Base-by-base conservation (phyloP, 2,113 vertebrate genomes). In the Hylia prasina region DNA sequence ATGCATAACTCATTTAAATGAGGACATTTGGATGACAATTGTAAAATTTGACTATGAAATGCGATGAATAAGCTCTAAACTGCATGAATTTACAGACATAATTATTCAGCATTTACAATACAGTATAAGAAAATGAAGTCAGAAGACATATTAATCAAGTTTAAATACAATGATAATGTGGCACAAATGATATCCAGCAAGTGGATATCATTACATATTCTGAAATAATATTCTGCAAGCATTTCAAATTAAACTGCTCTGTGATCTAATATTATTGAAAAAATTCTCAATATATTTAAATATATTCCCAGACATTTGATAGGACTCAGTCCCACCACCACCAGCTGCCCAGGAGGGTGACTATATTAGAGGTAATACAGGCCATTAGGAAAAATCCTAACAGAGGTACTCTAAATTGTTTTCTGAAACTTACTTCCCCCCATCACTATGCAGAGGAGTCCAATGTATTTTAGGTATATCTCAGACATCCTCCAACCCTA, bases 21-120 rank as follows among this genome's bases (percentile, higher is more conserved):
- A 89, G 80, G 89, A 73, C 72, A 92, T 60, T 50, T 91, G 87
- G 70, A 97, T 82, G 83, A 95, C 81, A 92, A 69, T 69, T 89
- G 54, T 72, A 84, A 92, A 91, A 85, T 83, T 8, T 87, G 53
- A 87, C 91, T 95, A 60, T 15, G 42, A 95, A 94, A 94, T 68
- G 37, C 40, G 79, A 94, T 82, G 89, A 92, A 64, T 91, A 87
- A 87, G 37, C 15, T 78, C 77, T 93, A 94, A 89, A 85, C 64
- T 53, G 69, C 57, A 64, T 87, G 87, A 95, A 91, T 63, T 87
- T 87, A 61, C 51, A 91, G 48, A 84, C 30, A 11, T 57, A 91
- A 91, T 89, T 84, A 91, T 89, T 84, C 81, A 87, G 50, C 53
- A n/a, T 11, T 48, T 85, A 78, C 60, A 21, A 20, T 76, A 54